Conservation (phyloP, 2,888 invertebrate species). For the Cryptus viduatorius region DNA sequence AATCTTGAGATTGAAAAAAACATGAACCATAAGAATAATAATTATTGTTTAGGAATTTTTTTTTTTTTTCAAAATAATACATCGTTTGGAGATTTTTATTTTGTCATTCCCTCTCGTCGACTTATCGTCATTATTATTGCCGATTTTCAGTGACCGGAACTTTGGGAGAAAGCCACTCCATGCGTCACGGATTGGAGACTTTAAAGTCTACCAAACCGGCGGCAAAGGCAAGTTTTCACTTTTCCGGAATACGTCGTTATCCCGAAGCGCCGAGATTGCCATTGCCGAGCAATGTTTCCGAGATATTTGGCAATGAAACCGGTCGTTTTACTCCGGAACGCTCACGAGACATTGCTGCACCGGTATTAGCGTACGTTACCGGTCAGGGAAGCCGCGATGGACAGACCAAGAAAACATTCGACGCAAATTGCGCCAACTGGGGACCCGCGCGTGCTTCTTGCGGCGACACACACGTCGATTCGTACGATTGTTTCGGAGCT, state of each 20-base stretch:
- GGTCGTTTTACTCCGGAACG: conserved; percentile 89
- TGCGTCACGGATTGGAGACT: conserved; percentile 37
- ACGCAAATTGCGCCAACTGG: conserved; percentile 60
- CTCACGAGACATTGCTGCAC: conserved; percentile 88
- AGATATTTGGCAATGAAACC: conserved; percentile 89
- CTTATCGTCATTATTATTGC: not conserved
- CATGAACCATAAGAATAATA: too few species aligned
- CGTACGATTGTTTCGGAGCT: conserved; percentile 89
- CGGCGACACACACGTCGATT: conserved; percentile 86
- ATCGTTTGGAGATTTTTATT: not conserved
- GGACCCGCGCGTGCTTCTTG: conserved; percentile 45
- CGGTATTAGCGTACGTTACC: conserved; percentile 86
- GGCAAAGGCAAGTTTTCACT: conserved; percentile 82
- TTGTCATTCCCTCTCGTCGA: not conserved
- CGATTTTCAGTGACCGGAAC: conserved; percentile 52
- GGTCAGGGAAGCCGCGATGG: conserved; percentile 35
- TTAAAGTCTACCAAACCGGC: conserved; percentile 35
- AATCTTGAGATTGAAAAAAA: too few species aligned
- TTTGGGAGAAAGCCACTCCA: not conserved
- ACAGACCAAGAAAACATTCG: conserved; percentile 78
- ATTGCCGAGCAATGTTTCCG: conserved; percentile 88
- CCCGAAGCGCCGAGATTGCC: conserved; percentile 87
- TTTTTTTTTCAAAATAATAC: not conserved
- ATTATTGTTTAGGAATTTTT: not conserved
- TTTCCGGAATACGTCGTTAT: conserved; percentile 85